Evolutionary conservation across 2,888 invertebrate species (phyloP).

Genomic region (Sicus ferrugineus): DNA sequence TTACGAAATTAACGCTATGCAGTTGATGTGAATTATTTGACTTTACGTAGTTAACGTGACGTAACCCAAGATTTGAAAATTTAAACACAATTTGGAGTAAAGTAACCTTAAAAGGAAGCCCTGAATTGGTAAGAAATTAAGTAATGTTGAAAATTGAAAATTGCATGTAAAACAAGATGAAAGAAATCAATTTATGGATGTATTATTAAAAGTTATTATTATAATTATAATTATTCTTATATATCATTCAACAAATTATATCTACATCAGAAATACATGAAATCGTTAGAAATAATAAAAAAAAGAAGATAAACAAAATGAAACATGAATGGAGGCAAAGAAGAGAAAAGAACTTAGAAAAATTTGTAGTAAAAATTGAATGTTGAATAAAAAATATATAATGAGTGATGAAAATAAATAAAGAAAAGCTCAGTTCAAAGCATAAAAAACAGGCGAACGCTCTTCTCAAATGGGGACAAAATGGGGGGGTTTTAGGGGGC

Average conservation of each 20-base stretch:
- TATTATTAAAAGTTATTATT: conserved; percentile 22
- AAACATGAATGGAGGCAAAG: conserved; percentile 3
- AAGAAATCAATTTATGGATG: conserved; percentile 29
- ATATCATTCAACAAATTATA: conserved; percentile 16
- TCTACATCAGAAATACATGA: conserved; percentile 18
- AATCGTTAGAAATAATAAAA: neutral
- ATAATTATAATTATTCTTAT: conserved; percentile 27
- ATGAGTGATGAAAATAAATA: conserved; percentile 30
- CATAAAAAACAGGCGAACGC: too few species aligned
- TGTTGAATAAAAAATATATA: conserved; percentile 30
- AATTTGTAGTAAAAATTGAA: conserved; percentile 37
- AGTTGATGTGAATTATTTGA: too few species aligned
- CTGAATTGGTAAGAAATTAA: neutral
- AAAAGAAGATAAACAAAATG: neutral
- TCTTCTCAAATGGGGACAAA: too few species aligned
- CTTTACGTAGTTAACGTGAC: too few species aligned
- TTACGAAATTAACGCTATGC: too few species aligned
- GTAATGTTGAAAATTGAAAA: conserved; percentile 8
- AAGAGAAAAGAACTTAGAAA: conserved; percentile 27
- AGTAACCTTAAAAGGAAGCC: neutral
- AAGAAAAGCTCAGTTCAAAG: conserved; percentile 21
- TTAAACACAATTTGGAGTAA: too few species aligned
- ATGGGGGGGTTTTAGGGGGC: too few species aligned
- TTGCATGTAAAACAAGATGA: conserved; percentile 26
- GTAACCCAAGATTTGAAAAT: too few species aligned